Base-by-base conservation (phyloP, 2,888 invertebrate species). In the Cecidostiba fungosa region DNA sequence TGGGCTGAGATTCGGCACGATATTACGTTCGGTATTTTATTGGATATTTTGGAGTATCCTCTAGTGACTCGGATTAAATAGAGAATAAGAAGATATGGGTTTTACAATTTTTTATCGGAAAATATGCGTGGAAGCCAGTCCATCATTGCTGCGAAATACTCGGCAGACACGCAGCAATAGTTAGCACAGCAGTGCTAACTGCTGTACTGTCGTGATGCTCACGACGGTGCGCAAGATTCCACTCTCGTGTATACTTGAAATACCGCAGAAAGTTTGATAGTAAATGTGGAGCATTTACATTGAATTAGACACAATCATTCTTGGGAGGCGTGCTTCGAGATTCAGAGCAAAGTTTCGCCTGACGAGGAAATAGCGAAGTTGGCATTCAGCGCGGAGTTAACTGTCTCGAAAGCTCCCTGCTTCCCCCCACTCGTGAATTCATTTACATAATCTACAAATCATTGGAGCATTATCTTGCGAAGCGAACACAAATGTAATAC, bases 231-330 rank as follows among this genome's bases (percentile, higher is more conserved):
- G n/a, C n/a, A n/a, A 26, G 26, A 62, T 62, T 62, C 26, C 26
- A 26, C 26, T 66, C 10, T 0, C 1, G 66, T 26, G 16, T 66
- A 66, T 26, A 66, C 66, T 66, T 66, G 66, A 66, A 66, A 29
- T 66, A 66, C 66, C 66, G 16, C 26, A 4, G 43, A 70, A 70
- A 50, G 70, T 80, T 80, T 54, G 36, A 50, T 29, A 10, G 5
- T 26, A 29, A 36, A 36, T 54, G 70, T 47, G 10, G 14, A 66
- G 66, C 43, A 32, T 66, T 78, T 66, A 29, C 77, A 66, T n/a
- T n/a, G 77, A 78, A 78, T 66, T 43, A 66, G 66, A 39, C 62
- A 78, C 77, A 78, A 78, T 66, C 29, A 66, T 54, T 78, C 77
- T 43, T 19, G 66, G 66, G 77, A 29, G 66, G 16, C 39, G 29